Evolutionary conservation across 2,888 invertebrate genomes (phyloP), one percentile per base, ranked within the genome.

Genomic region (Pheosia gnoma): DNA sequence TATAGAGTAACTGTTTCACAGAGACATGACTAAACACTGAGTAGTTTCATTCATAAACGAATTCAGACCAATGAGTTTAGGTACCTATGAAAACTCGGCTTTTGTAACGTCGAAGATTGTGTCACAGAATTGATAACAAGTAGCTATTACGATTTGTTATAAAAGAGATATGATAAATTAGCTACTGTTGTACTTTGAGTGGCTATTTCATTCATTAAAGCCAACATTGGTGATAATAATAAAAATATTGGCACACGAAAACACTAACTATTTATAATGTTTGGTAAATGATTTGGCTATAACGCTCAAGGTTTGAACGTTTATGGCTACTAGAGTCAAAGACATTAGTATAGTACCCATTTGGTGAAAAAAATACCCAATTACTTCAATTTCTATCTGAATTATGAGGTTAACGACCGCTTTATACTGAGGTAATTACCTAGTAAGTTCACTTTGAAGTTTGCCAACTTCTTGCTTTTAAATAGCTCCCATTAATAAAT

Each of bases 11-110:
- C 81, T 67, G 80, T 85, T 87, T 83, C 81, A 73, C 68, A 74
- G 78, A 77, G 78, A 79, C 75, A 84, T 89, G 88, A 91, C 84
- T 88, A 89, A 88, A 82, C 78, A 78, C 68, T 84, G 87, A 87
- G 77, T 87, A 67, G 82, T 79, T 87, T 82, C 89, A 91, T 91
- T 89, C 90, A 91, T 85, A 79, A 85, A 78, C 79, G 66, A 70
- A 74, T 82, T 81, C 66, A 71, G 71, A 82, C 75, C 73, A 76
- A 62, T 54, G 55, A 66, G 56, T 57, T 58, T 59, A 52, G 53
- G 57, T 65, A 69, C 60, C 62, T 59, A 60, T 66, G 59, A 60
- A 59, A 71, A 64, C 49, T 61, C 68, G 55, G 62, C 62, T 57
- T 66, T 59, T 62, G 64, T 47, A 47, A n/a, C 62, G 64, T 66